Base-by-base conservation (phyloP, 2,888 invertebrate genomes). In the Diogma glabrata region DNA sequence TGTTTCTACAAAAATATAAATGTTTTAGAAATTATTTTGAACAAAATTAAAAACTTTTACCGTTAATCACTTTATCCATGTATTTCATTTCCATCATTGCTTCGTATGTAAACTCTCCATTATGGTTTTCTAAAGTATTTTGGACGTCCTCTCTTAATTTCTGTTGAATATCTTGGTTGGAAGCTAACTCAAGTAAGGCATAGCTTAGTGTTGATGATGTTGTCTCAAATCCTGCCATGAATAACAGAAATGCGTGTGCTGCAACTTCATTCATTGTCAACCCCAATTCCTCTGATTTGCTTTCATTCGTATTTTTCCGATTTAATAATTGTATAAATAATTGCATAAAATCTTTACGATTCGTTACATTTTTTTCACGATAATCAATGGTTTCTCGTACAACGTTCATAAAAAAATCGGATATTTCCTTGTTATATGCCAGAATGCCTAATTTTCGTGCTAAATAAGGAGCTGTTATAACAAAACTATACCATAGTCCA, bases 301-400 rank as follows among this genome's bases (percentile, higher is more conserved):
- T 16, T 12, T 16, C 9, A 46, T 26, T 24, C 24, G 14, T 9
- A 8, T 23, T 17, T 16, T 46, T 24, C 8, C 71, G 67, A 49
- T 72, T 69, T 55, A 73, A 74, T 16, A 24, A 24, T 14, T 14
- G 28, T 26, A 75, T 66, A 30, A 76, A 56, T n/a, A 73, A 58
- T 55, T 76, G 73, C 30, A 77, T 58, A 55, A 79, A 78, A 61
- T 78, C 79, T 50, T 75, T 74, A 26, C 75, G 63, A 1, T 60
- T 62, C 0, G 77, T 58, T 3, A 72, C 65, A 57, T 73, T 71
- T 22, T 63, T 63, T 57, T 72, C 72, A n/a, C 77, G 63, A 53
- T 72, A 69, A 3, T 70, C 64, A 2, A 77, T 66, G 2, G 74
- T 74, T 3, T 73, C 68, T 4, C 61, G 67, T 1, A 76, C 74